These are phyloP conservation scores for Patella caerulea DNA, from an alignment of 2,888 invertebrate genomes.

Conservation along the genomic window DNA sequence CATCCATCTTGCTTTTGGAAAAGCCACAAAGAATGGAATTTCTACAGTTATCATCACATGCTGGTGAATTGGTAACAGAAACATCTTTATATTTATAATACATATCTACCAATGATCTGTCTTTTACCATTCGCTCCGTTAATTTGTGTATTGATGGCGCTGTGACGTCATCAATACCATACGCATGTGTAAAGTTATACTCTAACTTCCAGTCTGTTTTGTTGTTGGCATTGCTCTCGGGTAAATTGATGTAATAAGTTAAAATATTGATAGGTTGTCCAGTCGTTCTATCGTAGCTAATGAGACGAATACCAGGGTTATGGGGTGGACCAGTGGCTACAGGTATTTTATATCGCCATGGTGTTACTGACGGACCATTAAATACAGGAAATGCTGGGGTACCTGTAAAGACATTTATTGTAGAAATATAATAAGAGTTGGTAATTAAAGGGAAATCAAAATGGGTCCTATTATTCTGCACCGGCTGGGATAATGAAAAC, in stretches of 20 bases:
- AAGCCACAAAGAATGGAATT: background rate
- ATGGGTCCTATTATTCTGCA: no score
- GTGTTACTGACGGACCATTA: conserved; percentile 91
- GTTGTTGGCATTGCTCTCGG: conserved; percentile 76
- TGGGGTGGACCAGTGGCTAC: conserved; percentile 73
- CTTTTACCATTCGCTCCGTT: conserved; percentile 31
- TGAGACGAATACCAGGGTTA: conserved; percentile 89
- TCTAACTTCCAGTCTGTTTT: conserved; percentile 86
- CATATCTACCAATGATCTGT: conserved; percentile 30
- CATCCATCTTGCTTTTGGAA: background rate
- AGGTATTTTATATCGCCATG: conserved; percentile 78
- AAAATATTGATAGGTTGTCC: conserved; percentile 86
- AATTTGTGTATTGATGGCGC: conserved; percentile 84
- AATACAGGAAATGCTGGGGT: conserved; percentile 87
- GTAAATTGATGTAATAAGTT: conserved; percentile 89
- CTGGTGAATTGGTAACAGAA: conserved; percentile 23
- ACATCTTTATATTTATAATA: conserved; percentile 41
- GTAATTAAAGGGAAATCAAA: no score
- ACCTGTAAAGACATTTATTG: conserved; percentile 64
- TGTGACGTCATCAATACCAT: conserved; percentile 85
- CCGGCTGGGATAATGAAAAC: no score
- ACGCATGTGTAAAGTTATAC: conserved; percentile 86
- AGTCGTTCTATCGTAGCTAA: conserved; percentile 84
- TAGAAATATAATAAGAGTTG: no score
- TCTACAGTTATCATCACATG: background rate